These are phyloP conservation scores for Netelia fuscicornis DNA, from an alignment of 2,888 invertebrate species.

Conservation along the genomic window DNA sequence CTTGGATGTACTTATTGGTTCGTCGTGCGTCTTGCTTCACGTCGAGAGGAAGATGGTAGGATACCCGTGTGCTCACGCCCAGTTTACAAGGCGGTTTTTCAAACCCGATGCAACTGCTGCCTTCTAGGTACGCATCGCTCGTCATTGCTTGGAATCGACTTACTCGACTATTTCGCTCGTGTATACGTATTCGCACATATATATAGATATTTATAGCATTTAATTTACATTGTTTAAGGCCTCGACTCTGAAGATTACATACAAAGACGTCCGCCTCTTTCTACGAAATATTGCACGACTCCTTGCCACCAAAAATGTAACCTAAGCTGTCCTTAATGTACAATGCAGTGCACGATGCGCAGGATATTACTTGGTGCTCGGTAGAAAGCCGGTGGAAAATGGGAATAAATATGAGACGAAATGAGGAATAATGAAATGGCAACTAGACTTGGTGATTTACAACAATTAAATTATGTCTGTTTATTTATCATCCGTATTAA, in stretches of 20 bases:
- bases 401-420: no score
- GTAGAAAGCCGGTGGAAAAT: no score
- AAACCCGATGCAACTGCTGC: conserved; percentile 16
- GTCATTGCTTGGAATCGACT: conserved; percentile 56
- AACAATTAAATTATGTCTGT: no score
- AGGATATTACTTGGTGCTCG: no score
- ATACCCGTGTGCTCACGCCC: conserved; percentile 24
- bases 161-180: conserved; percentile 38
- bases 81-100: conserved; percentile 13
- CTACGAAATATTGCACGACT: neutral
- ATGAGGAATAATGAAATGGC: no score
- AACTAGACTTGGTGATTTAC: no score
- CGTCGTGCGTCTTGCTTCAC: conserved; percentile 35
- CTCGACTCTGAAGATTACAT: conserved; percentile 18
- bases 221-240: conserved; percentile 1
- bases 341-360: no score
- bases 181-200: neutral
- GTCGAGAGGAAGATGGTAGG: conserved; percentile 22
- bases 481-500: no score
- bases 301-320: neutral
- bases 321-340: neutral
- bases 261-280: neutral
- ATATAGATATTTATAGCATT: neutral
- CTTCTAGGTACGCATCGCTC: conserved; percentile 46
- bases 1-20: conserved; percentile 73